These are phyloP conservation scores for Aselliscus stoliczkanus DNA, from an alignment of 2,797 vertebrate genomes.

Conservation along the genomic window DNA sequence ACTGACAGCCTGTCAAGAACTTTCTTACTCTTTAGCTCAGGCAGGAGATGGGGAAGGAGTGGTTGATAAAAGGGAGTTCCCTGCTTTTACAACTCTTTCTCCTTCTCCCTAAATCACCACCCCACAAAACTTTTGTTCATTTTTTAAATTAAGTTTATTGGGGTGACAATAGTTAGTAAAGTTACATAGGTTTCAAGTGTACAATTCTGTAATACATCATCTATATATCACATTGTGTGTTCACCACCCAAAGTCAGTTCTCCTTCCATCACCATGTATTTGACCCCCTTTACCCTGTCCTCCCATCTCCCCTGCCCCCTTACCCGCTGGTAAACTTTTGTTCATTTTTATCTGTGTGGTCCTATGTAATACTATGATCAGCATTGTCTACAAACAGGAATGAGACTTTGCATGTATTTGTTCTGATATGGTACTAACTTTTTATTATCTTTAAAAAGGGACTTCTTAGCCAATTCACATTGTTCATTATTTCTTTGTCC, in stretches of 20 bases:
- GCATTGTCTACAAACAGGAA: background rate
- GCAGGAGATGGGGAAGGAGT: background rate
- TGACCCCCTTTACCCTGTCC: too few relatives aligned
- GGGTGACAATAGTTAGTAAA: too few relatives aligned
- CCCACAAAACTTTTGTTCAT: background rate
- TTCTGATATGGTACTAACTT: background rate
- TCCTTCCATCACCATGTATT: too few relatives aligned
- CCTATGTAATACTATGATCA: background rate
- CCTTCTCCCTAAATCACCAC: background rate
- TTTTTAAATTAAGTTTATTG: too few relatives aligned
- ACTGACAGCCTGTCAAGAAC: background rate
- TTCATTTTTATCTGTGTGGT: background rate
- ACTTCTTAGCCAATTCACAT: background rate
- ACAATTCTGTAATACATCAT: too few relatives aligned
- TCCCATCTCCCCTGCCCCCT: too few relatives aligned
- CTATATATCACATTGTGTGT: too few relatives aligned
- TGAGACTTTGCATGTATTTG: background rate
- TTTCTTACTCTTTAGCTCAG: background rate
- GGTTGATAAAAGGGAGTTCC: background rate
- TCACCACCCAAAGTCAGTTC: too few relatives aligned
- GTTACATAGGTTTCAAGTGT: too few relatives aligned
- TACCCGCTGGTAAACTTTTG: too few relatives aligned
- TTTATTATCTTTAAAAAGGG: constrained; percentile 31
- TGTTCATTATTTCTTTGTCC: background rate
- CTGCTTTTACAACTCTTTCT: background rate